These are phyloP conservation scores for Epinephelus awoara DNA, from an alignment of 2,797 vertebrate genomes.

Conservation along the genomic window DNA sequence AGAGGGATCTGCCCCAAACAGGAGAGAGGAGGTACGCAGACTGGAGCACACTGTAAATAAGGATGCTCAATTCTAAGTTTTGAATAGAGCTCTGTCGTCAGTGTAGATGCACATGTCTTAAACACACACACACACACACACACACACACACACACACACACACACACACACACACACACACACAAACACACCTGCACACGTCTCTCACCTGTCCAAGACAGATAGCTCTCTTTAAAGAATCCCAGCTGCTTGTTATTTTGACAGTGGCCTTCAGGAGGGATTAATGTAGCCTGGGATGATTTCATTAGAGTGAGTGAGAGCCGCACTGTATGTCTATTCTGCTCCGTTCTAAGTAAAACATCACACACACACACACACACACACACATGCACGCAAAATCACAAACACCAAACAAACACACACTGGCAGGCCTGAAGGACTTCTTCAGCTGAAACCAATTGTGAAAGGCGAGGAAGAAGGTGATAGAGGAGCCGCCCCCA, in stretches of 20 bases:
- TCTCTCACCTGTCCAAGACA: constrained; percentile 74
- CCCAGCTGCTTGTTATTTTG: constrained; percentile 81
- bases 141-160: constrained; percentile 16
- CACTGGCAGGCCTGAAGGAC: constrained; percentile 76
- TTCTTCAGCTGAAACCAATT: constrained; percentile 86
- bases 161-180: constrained; percentile 28
- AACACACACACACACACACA: constrained; percentile 31
- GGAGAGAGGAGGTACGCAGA: constrained; percentile 91
- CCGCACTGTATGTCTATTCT: constrained; percentile 63
- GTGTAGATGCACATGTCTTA: constrained; percentile 23
- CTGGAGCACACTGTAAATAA: not conserved
- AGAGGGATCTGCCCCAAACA: constrained; percentile 97
- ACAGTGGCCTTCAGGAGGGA: constrained; percentile 83
- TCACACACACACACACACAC: constrained; percentile 51
- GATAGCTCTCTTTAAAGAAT: constrained; percentile 80
- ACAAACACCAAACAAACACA: constrained; percentile 51
- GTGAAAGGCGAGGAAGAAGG: constrained; percentile 73
- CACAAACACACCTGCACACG: constrained; percentile 18
- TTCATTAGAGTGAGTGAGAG: constrained; percentile 82
- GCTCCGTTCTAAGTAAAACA: constrained; percentile 68
- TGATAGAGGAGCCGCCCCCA: constrained; percentile 73
- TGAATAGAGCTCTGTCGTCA: constrained; percentile 34
- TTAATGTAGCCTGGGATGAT: constrained; percentile 82
- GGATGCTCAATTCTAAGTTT: constrained; percentile 24
- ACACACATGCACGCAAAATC: constrained; percentile 7